Evolutionary conservation across 2,113 vertebrate species (phyloP).

Genomic region (Mixornis gularis): DNA sequence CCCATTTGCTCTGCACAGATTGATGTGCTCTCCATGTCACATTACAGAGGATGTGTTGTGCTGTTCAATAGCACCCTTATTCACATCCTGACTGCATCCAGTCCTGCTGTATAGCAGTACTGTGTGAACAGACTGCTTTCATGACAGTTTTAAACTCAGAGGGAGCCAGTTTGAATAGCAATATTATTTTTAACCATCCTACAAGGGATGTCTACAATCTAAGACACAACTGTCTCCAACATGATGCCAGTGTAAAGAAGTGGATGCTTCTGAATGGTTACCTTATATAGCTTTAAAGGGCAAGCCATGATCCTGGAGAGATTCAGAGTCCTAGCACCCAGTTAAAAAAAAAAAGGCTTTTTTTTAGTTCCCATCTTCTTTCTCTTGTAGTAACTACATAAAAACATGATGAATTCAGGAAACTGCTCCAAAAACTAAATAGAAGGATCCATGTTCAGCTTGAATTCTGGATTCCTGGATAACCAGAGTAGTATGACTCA

Average conservation of each 20-base stretch:
- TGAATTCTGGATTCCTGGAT: slow-evolving; percentile 1
- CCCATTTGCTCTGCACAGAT: not conserved
- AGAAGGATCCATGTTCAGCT: not conserved
- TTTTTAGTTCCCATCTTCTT: not conserved
- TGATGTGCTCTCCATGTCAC: not conserved
- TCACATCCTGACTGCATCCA: slow-evolving; percentile 5
- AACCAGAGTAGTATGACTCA: not conserved
- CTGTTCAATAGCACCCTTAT: slow-evolving; percentile 21
- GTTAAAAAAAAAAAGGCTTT: not conserved
- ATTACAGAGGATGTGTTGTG: not conserved
- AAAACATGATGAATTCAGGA: not conserved
- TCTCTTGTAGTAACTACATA: not conserved
- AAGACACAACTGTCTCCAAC: not conserved
- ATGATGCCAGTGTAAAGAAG: not conserved
- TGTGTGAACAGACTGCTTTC: slow-evolving; percentile 42
- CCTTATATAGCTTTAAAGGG: not conserved
- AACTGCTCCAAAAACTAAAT: not conserved
- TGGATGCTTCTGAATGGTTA: not conserved
- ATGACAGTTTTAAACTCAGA: slow-evolving; percentile 30
- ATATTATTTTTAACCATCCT: slow-evolving; percentile 19
- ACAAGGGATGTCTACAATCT: not conserved
- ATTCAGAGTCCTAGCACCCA: not conserved
- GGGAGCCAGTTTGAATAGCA: not conserved
- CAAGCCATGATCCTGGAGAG: not conserved
- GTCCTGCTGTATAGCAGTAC: not conserved